Evolutionary conservation across 2,113 vertebrate genomes (phyloP), one percentile per base, ranked within the genome.

Genomic region (Corvus moneduloides): DNA sequence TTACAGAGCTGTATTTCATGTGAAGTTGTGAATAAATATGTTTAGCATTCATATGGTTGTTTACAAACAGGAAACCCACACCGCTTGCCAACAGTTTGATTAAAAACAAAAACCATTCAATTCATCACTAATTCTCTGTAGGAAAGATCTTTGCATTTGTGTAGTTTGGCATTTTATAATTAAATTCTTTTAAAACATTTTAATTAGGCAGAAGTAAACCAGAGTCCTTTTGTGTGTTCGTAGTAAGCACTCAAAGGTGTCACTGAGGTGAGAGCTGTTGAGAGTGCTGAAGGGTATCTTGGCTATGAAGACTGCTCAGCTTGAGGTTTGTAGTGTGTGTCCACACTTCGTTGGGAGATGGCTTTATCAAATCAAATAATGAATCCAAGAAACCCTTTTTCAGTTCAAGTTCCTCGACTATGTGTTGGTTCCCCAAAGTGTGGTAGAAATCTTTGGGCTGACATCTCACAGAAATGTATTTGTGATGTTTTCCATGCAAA

Each of bases 11-110:
- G 64, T 90, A 79, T 96, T 97, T 97, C 22, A 16, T 98, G 98
- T 98, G 97, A 98, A 97, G 82, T 97, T 94, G 93, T 97, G 96
- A 98, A 98, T 98, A 97, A 98, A 97, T 97, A 97, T 96, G 93
- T 96, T 98, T 97, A 98, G 95, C 94, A 87, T 98, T 96, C 95
- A 16, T 95, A 80, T 96, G 95, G 88, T 55, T 98, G 97, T 97
- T 98, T 98, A 98, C 95, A 96, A 98, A 98, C 94, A 97, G 94
- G 96, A 95, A 97, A 95, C 89, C 77, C 79, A 76, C 69, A 92
- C 56, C 3, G 22, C 96, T 97, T 97, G 97, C 98, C 97, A 97
- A 96, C 91, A 72, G 88, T 96, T 96, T 97, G 96, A 98, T 98
- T 97, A 95, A 97, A 96, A 97, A 96, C 68, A 76, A 93, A 91